phyloP scores from a whole-genome alignment of 2,113 vertebrate genomes.

The Sylvia atricapilla region DNA sequence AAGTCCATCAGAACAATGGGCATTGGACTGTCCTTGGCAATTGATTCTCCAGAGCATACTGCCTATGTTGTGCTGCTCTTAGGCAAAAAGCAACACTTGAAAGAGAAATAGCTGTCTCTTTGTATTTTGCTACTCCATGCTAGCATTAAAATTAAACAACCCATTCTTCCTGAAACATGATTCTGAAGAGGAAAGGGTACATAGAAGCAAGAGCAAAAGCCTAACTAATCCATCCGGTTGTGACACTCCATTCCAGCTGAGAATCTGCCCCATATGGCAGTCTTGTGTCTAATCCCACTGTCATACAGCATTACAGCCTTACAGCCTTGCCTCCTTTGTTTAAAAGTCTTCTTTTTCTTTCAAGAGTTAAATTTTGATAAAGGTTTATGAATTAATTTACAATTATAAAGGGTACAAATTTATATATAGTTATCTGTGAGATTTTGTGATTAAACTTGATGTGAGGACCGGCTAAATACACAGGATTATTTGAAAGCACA shows the following conservation, averaged over 20 bases:
- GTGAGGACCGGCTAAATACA: not conserved
- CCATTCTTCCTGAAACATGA: not conserved
- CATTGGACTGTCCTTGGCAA: not conserved
- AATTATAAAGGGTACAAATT: not conserved
- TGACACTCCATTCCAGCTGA: not conserved
- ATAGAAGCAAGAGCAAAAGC: not conserved
- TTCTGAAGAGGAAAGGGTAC: not conserved
- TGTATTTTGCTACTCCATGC: not conserved
- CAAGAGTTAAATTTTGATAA: not conserved
- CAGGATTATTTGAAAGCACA: not conserved
- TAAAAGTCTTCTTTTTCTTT: not conserved
- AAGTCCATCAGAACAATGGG: constrained; percentile 33
- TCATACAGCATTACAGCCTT: not conserved
- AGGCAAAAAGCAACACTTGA: constrained; percentile 29
- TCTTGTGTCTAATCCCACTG: not conserved
- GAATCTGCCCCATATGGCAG: not conserved
- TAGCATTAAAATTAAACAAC: constrained; percentile 17
- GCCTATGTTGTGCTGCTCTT: not conserved
- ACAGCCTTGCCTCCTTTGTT: not conserved
- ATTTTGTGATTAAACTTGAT: not conserved
- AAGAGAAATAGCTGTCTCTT: constrained; percentile 37
- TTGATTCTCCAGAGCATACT: constrained; percentile 10
- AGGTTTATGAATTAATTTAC: not conserved
- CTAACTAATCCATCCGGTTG: not conserved
- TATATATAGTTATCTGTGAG: not conserved